These are phyloP conservation scores for Notarius lentiginosus DNA, from an alignment of 2,113 vertebrate genomes.

Conservation along the genomic window DNA sequence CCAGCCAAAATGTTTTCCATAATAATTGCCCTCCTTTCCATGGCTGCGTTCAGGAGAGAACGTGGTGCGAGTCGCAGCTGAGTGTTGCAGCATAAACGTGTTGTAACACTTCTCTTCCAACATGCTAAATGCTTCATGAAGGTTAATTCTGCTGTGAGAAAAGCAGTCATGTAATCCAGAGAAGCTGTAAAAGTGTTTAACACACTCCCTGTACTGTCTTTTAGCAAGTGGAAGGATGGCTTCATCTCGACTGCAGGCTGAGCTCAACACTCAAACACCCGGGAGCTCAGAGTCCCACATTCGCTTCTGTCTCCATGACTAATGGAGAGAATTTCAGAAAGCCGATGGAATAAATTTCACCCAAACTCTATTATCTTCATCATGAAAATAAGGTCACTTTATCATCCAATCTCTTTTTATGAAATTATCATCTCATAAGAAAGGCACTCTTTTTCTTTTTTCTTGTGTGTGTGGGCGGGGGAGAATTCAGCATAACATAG, in stretches of 20 bases:
- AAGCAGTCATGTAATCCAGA: neutral
- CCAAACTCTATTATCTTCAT: slow-evolving; percentile 32
- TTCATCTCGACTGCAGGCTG: slow-evolving; percentile 3
- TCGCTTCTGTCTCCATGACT: slow-evolving; percentile 23
- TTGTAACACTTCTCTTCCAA: neutral
- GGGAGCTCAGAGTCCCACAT: slow-evolving; percentile 12
- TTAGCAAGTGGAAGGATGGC: neutral
- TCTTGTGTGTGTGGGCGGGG: neutral
- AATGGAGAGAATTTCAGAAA: slow-evolving; percentile 32
- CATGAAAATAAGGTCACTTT: slow-evolving; percentile 28
- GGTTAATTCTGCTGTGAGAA: neutral
- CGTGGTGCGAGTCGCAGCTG: neutral
- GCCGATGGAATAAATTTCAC: slow-evolving; percentile 19
- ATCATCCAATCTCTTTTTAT: slow-evolving; percentile 45
- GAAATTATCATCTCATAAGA: slow-evolving; percentile 41
- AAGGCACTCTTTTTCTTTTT: slow-evolving; percentile 26
- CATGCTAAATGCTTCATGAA: neutral
- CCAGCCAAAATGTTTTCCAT: neutral
- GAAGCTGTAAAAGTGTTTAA: slow-evolving; percentile 26
- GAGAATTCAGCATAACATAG: neutral
- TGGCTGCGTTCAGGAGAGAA: neutral
- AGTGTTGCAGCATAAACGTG: neutral
- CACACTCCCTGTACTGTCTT: neutral
- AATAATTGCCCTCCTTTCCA: neutral
- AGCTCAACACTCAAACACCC: slow-evolving; percentile 35